Evolutionary conservation across 2,113 vertebrate genomes (phyloP), one percentile per base, ranked within the genome.

Genomic region (Sakesphorus luctuosus): DNA sequence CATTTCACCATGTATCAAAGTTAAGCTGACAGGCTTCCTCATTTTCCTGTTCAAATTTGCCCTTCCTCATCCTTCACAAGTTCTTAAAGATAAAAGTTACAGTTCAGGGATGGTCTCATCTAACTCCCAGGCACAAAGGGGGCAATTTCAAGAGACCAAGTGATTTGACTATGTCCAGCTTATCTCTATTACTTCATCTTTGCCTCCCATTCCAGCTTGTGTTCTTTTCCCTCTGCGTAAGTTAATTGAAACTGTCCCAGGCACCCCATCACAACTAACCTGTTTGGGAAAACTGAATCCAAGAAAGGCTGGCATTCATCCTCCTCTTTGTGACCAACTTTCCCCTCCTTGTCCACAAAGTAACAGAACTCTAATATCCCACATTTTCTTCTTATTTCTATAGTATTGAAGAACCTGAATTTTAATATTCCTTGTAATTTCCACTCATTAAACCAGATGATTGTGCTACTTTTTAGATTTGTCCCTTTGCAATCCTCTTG

Each of bases 1-100:
- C 62, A 79, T 87, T 91, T 96, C 44, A 89, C 18, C 46, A 50
- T 53, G 59, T 43, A 84, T 74, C 55, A 84, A 84, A 89, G 74
- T 75, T 91, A 91, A 84, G 61, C 38, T 78, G 81, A 91, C 56
- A 89, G 49, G 44, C 6, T 79, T 87, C 62, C 81, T 87, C 35
- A 85, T 82, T 93, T 82, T 52, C 63, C 13, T 56, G 44, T 43
- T 84, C 63, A 81, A 72, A 56, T 84, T 82, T 87, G n/a, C 38
- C 87, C 84, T 91, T 95, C 69, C 20, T 78, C 10, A 68, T 84
- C 66, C 77, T 93, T 93, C 71, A 55, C 28, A 79, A 59, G 36
- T 36, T 91, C 38, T 67, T 75, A 61, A 89, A 77, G 40, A 53
- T 25, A 87, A 86, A 89, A 82, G 35, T 38, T 84, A 3, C 71